These are phyloP conservation scores for Heliothis subflexa DNA, from an alignment of 1,140 invertebrate genomes.

Conservation along the genomic window DNA sequence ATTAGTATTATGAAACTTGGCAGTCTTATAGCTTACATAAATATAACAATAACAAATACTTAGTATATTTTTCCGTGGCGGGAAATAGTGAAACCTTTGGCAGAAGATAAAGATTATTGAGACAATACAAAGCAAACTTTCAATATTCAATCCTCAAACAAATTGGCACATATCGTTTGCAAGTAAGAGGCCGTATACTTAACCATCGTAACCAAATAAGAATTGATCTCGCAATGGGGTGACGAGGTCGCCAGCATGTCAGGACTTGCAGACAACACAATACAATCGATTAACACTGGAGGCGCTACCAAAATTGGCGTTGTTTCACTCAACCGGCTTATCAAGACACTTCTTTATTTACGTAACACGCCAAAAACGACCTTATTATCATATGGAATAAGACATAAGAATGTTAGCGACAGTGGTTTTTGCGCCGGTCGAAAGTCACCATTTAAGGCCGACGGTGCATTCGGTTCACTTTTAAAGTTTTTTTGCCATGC, in stretches of 20 bases:
- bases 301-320: conserved; percentile 73
- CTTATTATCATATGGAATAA: conserved; percentile 28
- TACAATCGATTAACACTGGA: conserved; percentile 68
- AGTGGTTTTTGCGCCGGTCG: conserved; percentile 1
- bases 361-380: conserved; percentile 27
- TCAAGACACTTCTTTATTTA: conserved; percentile 42
- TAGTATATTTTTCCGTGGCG: too few species aligned
- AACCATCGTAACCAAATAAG: conserved; percentile 71
- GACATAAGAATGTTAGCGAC: conserved; percentile 12
- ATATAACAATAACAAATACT: too few species aligned
- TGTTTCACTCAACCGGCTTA: conserved; percentile 56
- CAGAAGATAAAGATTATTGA: too few species aligned
- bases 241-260: conserved; percentile 71
- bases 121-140: not conserved
- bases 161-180: not conserved
- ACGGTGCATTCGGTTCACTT: conserved; percentile 47
- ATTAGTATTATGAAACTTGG: too few species aligned
- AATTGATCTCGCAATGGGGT: conserved; percentile 53
- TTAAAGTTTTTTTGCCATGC: conserved; percentile 35
- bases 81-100: too few species aligned
- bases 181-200: conserved; percentile 47
- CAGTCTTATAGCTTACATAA: too few species aligned
- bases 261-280: conserved; percentile 59
- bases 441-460: conserved; percentile 44
- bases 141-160: not conserved